Evolutionary conservation across 2,113 vertebrate species (phyloP), one percentile per base, ranked within the genome.

Genomic region (Callionymus lyra): DNA sequence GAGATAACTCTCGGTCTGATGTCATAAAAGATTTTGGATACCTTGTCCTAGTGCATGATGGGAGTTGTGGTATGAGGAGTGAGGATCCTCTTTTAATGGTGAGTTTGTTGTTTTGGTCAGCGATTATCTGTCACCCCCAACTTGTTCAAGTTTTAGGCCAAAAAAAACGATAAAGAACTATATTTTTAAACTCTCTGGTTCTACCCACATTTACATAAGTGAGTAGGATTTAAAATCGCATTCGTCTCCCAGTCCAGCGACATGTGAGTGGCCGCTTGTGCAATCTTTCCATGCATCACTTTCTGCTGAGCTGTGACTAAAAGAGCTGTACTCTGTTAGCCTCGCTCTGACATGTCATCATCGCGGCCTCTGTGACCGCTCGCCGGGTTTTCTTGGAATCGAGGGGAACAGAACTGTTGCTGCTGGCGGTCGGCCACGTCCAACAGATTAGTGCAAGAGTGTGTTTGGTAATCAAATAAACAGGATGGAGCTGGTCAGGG

Each of bases 401-500:
- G 27, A 8, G 21, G 68, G 68, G 68, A 72, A 74, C 74, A 74
- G 14, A 56, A 52, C 50, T 71, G 55, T 72, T 80, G 73, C 63
- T 43, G 46, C 72, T 76, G 80, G 78, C 72, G 11, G 46, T 0
- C 36, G 6, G 66, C 73, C 78, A 81, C 35, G 18, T 56, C 58
- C 64, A 72, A 74, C 72, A 77, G 50, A 66, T 59, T 55, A 32
- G 57, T 63, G 68, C 65, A 64, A 72, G 61, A 70, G 66, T 53
- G 59, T 60, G 70, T 73, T 77, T 68, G 77, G 73, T 76, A 65
- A 69, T 74, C 51, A 71, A 76, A 77, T 72, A 63, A 75, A 76
- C 66, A 72, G 75, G 70, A 70, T 56, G 59, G 77, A 76, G 59
- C 72, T 49, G 40, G 44, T 62, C 38, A 52, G 65, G 63, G n/a